Conservation (phyloP, 2,113 vertebrate species). For the Corynorhinus townsendii region DNA sequence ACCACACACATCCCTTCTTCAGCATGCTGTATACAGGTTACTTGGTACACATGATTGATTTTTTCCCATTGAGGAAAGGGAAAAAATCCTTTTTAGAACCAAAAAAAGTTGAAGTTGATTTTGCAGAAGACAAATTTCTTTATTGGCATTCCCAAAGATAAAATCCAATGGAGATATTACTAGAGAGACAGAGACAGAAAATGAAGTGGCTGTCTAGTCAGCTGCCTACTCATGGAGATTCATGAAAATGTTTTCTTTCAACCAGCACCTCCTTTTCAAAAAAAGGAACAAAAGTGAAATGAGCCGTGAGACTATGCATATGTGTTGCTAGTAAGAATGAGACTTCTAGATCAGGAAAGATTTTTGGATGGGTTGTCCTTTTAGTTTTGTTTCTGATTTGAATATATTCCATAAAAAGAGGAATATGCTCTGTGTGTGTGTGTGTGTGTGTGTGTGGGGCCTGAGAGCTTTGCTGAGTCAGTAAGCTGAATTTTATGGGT, state of each 20-base stretch:
- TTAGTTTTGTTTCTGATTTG: background rate
- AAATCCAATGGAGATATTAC: background rate
- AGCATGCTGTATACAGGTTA: background rate
- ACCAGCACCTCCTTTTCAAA: background rate
- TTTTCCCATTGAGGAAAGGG: background rate
- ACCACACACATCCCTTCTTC: background rate
- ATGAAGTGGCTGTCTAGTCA: background rate
- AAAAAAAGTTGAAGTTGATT: background rate
- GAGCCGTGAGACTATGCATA: background rate
- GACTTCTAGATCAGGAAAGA: background rate
- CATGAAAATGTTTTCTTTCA: background rate
- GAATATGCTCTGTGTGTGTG: background rate
- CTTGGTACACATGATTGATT: background rate
- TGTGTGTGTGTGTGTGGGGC: rapidly evolving
- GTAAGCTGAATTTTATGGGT: background rate
- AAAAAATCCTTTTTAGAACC: background rate
- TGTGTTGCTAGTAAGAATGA: background rate
- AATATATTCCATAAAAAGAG: background rate
- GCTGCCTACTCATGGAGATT: background rate
- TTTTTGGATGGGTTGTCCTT: background rate
- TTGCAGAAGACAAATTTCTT: background rate
- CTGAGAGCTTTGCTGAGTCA: background rate
- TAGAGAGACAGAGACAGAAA: background rate
- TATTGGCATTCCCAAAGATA: background rate
- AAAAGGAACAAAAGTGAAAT: background rate